Evolutionary conservation across 2,888 invertebrate genomes (phyloP).

Genomic region (Apoda limacodes): DNA sequence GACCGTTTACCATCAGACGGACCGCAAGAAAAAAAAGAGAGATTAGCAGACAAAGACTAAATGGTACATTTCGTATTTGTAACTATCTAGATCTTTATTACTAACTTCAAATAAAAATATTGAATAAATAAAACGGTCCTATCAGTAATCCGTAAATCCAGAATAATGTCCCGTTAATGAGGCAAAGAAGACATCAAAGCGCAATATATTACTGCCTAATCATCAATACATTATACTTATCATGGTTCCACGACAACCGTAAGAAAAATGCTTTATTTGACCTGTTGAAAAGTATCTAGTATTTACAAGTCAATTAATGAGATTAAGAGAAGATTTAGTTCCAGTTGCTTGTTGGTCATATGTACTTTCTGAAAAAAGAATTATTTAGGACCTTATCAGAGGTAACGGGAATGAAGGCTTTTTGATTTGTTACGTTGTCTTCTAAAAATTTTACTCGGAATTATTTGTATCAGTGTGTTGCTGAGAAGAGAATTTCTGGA

Average conservation of each 20-base stretch:
- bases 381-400: too few species aligned
- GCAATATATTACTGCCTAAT: slow-evolving; percentile 60
- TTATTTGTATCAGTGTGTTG: slow-evolving; percentile 8
- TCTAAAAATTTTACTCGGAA: slow-evolving; percentile 8
- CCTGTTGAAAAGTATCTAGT: slow-evolving; percentile 44
- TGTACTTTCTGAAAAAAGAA: too few species aligned
- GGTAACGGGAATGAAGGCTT: slow-evolving; percentile 12
- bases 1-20: too few species aligned
- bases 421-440: slow-evolving; percentile 8
- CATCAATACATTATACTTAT: slow-evolving; percentile 65
- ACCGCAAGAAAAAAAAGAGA: too few species aligned
- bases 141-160: slow-evolving; percentile 43
- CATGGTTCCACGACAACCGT: slow-evolving; percentile 29
- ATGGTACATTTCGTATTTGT: too few species aligned
- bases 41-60: too few species aligned
- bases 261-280: slow-evolving; percentile 50
- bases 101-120: too few species aligned
- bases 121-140: slow-evolving; percentile 34
- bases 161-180: slow-evolving; percentile 56
- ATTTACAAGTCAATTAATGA: slow-evolving; percentile 56
- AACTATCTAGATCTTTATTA: too few species aligned
- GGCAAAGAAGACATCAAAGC: slow-evolving; percentile 46
- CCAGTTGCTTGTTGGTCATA: slow-evolving; percentile 23
- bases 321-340: slow-evolving; percentile 37
- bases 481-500: background rate